These are phyloP conservation scores for Hippopotamus amphibius DNA, from an alignment of 2,113 vertebrate genomes.

Conservation along the genomic window DNA sequence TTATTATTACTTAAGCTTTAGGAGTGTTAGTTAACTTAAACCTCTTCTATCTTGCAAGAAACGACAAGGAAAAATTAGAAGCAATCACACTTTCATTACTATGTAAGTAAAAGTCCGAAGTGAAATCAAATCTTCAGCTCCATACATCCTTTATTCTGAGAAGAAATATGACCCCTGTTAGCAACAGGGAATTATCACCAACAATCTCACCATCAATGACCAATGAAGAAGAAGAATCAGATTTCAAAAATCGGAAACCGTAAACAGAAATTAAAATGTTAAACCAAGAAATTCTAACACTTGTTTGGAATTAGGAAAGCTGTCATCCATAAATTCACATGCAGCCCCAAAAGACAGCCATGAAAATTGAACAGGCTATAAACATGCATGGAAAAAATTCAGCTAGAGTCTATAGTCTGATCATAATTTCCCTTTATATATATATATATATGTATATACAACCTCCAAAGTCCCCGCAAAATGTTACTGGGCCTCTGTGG, in stretches of 20 bases:
- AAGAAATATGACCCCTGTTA: background rate
- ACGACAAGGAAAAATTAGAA: slow-evolving; percentile 17
- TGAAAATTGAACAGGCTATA: slow-evolving; percentile 51
- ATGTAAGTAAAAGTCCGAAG: background rate
- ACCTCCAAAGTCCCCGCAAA: background rate
- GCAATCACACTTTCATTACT: background rate
- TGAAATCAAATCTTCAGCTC: slow-evolving; percentile 40
- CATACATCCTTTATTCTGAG: background rate
- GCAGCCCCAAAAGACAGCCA: slow-evolving; percentile 42
- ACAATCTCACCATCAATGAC: background rate
- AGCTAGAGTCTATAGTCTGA: background rate
- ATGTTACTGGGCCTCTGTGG: background rate
- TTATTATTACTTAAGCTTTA: slow-evolving; percentile 24
- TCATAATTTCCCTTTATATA: slow-evolving; percentile 49
- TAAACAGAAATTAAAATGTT: slow-evolving; percentile 60
- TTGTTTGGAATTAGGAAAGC: slow-evolving; percentile 64
- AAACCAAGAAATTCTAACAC: slow-evolving; percentile 62
- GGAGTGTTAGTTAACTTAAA: background rate
- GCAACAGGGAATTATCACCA: background rate
- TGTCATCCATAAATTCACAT: slow-evolving; percentile 46
- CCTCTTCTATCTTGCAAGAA: slow-evolving; percentile 3
- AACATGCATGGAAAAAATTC: slow-evolving; percentile 29
- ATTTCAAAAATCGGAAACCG: slow-evolving; percentile 59
- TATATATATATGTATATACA: slow-evolving; percentile 19
- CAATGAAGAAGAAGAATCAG: slow-evolving; percentile 10